These are phyloP conservation scores for Eunapius fragilis DNA, from an alignment of 37 sponge, comb jelly and placozoan genomes.

Conservation along the genomic window DNA sequence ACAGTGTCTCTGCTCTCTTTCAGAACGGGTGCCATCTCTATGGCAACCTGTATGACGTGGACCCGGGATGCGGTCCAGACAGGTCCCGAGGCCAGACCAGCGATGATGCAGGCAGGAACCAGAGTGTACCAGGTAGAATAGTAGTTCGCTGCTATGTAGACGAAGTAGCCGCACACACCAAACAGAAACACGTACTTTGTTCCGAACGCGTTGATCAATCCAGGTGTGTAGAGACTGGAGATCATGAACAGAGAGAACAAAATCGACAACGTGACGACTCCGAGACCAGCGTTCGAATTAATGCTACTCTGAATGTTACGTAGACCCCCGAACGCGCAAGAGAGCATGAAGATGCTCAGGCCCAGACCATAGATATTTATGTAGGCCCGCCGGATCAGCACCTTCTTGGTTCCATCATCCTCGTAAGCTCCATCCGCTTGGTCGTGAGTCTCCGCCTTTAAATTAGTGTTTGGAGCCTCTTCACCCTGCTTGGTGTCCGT, in stretches of 20 bases:
- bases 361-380: slow-evolving; percentile 37
- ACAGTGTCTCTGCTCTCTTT: background rate
- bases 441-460: background rate
- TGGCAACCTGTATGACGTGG: slow-evolving; percentile 12
- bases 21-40: background rate
- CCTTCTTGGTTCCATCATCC: background rate
- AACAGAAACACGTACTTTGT: slow-evolving; percentile 1
- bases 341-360: background rate
- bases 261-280: slow-evolving; percentile 16
- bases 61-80: slow-evolving; percentile 13
- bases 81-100: slow-evolving; percentile 36
- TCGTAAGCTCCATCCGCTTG: background rate
- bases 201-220: background rate
- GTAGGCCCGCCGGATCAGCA: background rate
- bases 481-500: background rate
- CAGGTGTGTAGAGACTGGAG: background rate
- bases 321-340: background rate
- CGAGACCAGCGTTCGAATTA: slow-evolving; percentile 20
- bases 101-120: slow-evolving; percentile 22
- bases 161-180: background rate
- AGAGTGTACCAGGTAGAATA: slow-evolving; percentile 51
- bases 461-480: too few relatives aligned
- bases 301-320: slow-evolving; percentile 33
- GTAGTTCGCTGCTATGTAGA: slow-evolving; percentile 32
- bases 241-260: slow-evolving; percentile 14